Percentiles rank a stretch among this genome's conserved stretches.
phyloP scores from a whole-genome alignment of 2,113 vertebrate species.

The Pseudonaja textilis region DNA sequence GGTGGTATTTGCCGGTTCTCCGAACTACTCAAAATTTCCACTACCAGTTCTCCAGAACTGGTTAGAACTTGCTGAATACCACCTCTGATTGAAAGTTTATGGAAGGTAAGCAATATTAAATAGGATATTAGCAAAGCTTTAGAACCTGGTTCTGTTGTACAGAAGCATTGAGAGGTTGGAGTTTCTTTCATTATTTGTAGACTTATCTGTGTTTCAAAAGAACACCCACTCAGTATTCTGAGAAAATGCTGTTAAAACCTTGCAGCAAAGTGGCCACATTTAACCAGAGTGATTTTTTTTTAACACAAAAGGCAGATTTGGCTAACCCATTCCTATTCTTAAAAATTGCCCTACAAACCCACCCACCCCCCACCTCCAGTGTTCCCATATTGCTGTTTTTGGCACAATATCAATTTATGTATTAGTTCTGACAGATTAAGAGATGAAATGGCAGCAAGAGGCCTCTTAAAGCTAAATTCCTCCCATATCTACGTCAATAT shows the following conservation, averaged over 20 bases:
- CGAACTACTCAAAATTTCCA: too few relatives aligned
- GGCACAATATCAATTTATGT: neutral
- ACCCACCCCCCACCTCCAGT: neutral
- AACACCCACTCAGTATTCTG: neutral
- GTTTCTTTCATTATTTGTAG: neutral
- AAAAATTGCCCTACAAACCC: neutral
- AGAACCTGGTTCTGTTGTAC: neutral
- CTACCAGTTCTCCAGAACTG: too few relatives aligned
- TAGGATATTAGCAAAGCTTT: neutral
- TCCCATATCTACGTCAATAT: neutral
- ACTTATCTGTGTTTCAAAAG: neutral
- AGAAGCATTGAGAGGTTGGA: neutral
- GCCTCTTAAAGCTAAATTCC: neutral
- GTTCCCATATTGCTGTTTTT: neutral
- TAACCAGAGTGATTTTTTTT: neutral
- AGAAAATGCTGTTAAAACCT: neutral
- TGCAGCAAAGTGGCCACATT: neutral
- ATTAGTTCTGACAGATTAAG: neutral
- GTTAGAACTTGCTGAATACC: too few relatives aligned
- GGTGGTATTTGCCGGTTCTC: too few relatives aligned
- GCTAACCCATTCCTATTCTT: neutral
- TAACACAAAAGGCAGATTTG: neutral
- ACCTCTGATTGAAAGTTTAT: too few relatives aligned
- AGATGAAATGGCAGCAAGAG: neutral
- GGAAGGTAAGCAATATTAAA: neutral